Conservation (phyloP, 2,113 vertebrate genomes). For the Hippocampus comes region DNA sequence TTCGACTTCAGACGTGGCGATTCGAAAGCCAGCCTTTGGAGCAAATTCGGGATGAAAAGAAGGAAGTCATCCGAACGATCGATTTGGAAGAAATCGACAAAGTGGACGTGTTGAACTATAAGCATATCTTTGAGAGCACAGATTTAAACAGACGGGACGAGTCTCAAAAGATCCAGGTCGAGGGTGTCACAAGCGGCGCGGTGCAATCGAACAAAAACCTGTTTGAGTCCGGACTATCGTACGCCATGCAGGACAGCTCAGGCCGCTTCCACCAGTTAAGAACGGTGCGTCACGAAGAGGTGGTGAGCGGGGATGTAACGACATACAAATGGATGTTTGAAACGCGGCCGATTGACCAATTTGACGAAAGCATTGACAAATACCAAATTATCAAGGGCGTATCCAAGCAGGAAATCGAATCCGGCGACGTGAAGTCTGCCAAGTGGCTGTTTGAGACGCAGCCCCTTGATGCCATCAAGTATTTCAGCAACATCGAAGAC, state of each 20-base stretch:
- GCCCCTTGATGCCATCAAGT: conserved; percentile 85
- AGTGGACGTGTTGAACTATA: conserved; percentile 81
- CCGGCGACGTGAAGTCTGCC: conserved; percentile 87
- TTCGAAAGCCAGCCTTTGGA: conserved; percentile 88
- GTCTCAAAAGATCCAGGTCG: conserved; percentile 80
- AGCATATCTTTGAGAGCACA: conserved; percentile 81
- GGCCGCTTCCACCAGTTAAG: conserved; percentile 87
- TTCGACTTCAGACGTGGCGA: conserved; percentile 83
- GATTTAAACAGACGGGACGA: conserved; percentile 72
- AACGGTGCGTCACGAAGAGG: conserved; percentile 85
- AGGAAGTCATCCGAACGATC: conserved; percentile 76
- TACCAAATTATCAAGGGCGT: conserved; percentile 88
- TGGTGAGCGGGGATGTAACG: conserved; percentile 85
- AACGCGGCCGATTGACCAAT: conserved; percentile 86
- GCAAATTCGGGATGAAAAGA: conserved; percentile 82
- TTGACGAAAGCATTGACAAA: conserved; percentile 81
- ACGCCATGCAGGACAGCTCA: conserved; percentile 85
- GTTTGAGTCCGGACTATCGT: conserved; percentile 82
- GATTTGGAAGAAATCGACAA: conserved; percentile 83
- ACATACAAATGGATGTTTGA: conserved; percentile 93
- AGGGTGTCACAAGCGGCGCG: conserved; percentile 78
- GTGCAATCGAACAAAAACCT: conserved; percentile 83
- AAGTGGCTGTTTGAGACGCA: conserved; percentile 96
- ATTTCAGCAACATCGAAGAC: conserved; percentile 80
- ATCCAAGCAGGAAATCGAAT: conserved; percentile 85